phyloP scores from a whole-genome alignment of 2,113 vertebrate species.

The Cephalophus harveyi region DNA sequence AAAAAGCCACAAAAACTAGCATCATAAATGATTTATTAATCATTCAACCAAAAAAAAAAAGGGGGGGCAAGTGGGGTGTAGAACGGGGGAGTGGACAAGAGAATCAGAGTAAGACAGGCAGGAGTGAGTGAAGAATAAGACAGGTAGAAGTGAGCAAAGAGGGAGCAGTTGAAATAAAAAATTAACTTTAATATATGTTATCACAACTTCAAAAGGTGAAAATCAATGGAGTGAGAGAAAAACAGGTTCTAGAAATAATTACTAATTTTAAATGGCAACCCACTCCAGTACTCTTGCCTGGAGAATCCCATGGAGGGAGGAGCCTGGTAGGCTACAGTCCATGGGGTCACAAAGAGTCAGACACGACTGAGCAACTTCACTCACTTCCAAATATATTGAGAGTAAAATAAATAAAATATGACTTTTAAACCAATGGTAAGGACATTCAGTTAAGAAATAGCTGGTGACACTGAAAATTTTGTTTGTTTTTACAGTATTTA shows the following conservation, averaged over 20 bases:
- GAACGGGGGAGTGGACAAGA: not conserved
- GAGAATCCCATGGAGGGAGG: too few species aligned
- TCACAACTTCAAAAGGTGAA: slow-evolving; percentile 1
- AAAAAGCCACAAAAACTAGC: not conserved
- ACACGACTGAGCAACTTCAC: too few species aligned
- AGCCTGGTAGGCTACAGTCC: too few species aligned
- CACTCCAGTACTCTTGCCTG: too few species aligned
- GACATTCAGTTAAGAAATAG: not conserved
- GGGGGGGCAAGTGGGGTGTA: not conserved
- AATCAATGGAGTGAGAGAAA: not conserved
- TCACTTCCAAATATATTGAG: not conserved
- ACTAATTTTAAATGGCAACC: not conserved
- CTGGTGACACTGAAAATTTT: not conserved
- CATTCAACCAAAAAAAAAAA: not conserved
- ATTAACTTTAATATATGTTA: not conserved
- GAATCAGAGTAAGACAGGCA: not conserved
- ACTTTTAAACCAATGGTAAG: slow-evolving; percentile 30
- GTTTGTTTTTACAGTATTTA: slow-evolving; percentile 5
- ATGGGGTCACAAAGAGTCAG: too few species aligned
- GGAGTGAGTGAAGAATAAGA: not conserved
- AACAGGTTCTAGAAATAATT: not conserved
- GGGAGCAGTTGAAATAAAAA: not conserved
- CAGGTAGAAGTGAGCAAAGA: not conserved
- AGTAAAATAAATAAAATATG: not conserved
- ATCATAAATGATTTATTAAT: slow-evolving; percentile 22